These are phyloP conservation scores for Cyanoramphus novaezelandiae DNA, from an alignment of 2,113 vertebrate species.

Conservation along the genomic window DNA sequence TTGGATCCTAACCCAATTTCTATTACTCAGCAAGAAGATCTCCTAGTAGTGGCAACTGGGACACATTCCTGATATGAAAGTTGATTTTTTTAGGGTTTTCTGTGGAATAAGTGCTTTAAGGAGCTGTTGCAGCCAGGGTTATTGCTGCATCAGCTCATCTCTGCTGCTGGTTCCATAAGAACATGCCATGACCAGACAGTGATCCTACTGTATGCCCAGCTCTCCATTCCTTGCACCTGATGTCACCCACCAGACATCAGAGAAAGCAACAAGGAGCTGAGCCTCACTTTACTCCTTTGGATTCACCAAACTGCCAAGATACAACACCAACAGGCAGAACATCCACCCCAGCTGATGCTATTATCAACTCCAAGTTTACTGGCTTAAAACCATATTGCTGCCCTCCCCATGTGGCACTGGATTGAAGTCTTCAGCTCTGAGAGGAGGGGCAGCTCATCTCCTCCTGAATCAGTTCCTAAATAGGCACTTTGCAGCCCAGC, in stretches of 20 bases:
- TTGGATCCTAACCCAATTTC: not conserved
- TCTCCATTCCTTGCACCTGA: not conserved
- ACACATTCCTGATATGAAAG: not conserved
- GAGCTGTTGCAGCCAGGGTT: not conserved
- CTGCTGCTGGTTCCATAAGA: not conserved
- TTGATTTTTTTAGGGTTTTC: not conserved
- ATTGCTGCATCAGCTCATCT: not conserved
- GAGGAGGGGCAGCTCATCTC: not conserved
- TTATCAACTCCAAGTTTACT: not conserved
- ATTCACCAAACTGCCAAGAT: not conserved
- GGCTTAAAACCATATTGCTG: not conserved
- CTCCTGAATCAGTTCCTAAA: not conserved
- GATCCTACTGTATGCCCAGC: accelerated
- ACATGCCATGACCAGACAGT: not conserved
- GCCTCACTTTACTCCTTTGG: not conserved
- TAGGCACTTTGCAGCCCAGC: not conserved
- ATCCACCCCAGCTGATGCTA: not conserved
- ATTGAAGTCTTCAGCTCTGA: not conserved
- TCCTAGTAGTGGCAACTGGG: not conserved
- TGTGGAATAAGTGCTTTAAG: not conserved
- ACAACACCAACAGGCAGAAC: not conserved
- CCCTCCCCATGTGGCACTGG: not conserved
- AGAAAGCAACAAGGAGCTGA: not conserved
- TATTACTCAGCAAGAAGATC: not conserved
- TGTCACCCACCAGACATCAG: not conserved